Percentiles rank a stretch among this genome's conserved stretches.
These are phyloP conservation scores for Antechinus flavipes DNA, from an alignment of 2,113 vertebrate species.

Conservation along the genomic window DNA sequence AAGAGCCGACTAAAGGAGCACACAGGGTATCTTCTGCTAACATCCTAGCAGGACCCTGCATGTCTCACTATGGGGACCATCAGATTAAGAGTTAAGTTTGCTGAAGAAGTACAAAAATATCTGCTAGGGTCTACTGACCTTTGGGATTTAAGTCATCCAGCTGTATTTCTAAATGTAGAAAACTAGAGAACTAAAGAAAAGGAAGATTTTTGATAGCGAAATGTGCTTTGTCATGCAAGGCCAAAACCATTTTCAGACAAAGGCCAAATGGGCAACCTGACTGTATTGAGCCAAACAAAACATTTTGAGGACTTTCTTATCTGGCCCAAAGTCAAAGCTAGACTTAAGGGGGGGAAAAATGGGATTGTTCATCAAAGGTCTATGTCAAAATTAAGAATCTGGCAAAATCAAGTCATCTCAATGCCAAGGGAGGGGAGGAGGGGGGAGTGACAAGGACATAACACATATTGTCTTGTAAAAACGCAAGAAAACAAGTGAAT, in stretches of 20 bases:
- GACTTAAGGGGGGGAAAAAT: neutral
- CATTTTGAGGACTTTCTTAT: neutral
- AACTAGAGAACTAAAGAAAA: neutral
- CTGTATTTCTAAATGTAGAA: neutral
- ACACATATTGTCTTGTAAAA: neutral
- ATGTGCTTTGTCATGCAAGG: neutral
- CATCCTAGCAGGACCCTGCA: too few species aligned
- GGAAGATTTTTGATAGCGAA: neutral
- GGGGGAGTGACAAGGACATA: too few species aligned
- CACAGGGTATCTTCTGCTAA: too few species aligned
- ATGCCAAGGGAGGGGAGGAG: too few species aligned
- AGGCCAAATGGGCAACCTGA: neutral
- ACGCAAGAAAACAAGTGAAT: neutral
- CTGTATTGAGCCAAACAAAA: neutral
- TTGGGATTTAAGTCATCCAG: neutral
- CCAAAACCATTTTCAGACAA: neutral
- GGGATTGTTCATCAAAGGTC: too few species aligned
- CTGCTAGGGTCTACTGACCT: neutral
- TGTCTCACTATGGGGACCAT: too few species aligned
- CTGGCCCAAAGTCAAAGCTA: too few species aligned
- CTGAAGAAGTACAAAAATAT: too few species aligned
- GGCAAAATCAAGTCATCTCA: too few species aligned
- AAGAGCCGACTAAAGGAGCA: neutral
- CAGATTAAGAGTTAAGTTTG: too few species aligned
- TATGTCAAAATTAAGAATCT: too few species aligned